Conservation (phyloP, 2,888 invertebrate species). For the Eilema depressum region DNA sequence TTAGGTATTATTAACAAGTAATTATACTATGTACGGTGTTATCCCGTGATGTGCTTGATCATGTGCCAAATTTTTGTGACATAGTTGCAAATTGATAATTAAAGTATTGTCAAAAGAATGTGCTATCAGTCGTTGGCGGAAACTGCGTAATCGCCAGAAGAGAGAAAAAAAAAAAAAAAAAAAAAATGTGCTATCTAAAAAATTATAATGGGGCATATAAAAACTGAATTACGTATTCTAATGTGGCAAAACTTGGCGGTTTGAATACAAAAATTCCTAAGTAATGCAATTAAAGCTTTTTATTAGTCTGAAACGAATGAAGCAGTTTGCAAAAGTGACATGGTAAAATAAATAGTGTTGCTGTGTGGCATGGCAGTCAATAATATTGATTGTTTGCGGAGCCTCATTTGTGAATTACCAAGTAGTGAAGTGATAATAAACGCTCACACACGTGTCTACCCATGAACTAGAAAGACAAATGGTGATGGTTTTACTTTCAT, state of each 20-base stretch:
- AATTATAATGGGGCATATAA: not conserved
- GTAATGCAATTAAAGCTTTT: not conserved
- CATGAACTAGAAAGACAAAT: slow-evolving; percentile 28
- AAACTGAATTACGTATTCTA: not conserved
- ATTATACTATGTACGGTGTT: slow-evolving; percentile 53
- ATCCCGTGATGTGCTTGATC: slow-evolving; percentile 68
- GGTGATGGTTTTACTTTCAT: slow-evolving; percentile 47
- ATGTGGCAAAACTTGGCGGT: not conserved
- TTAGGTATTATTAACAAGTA: slow-evolving; percentile 32
- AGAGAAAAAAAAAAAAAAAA: no score
- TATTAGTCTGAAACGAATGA: not conserved
- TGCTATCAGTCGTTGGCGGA: no score
- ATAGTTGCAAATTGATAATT: slow-evolving; percentile 47
- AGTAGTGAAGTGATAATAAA: slow-evolving; percentile 29
- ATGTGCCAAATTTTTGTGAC: slow-evolving; percentile 62
- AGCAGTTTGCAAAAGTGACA: not conserved
- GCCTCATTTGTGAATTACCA: slow-evolving; percentile 43
- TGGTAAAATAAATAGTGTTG: not conserved
- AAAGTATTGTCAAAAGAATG: slow-evolving; percentile 13
- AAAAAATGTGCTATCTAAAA: not conserved
- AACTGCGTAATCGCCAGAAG: no score
- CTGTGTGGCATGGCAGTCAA: slow-evolving; percentile 28
- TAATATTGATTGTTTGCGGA: slow-evolving; percentile 44
- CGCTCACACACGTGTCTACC: slow-evolving; percentile 17
- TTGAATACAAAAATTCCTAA: not conserved